Percentiles rank a stretch among this genome's conserved stretches.
phyloP scores from a whole-genome alignment of 2,888 invertebrate species.

The Mechanitis mazaeus region DNA sequence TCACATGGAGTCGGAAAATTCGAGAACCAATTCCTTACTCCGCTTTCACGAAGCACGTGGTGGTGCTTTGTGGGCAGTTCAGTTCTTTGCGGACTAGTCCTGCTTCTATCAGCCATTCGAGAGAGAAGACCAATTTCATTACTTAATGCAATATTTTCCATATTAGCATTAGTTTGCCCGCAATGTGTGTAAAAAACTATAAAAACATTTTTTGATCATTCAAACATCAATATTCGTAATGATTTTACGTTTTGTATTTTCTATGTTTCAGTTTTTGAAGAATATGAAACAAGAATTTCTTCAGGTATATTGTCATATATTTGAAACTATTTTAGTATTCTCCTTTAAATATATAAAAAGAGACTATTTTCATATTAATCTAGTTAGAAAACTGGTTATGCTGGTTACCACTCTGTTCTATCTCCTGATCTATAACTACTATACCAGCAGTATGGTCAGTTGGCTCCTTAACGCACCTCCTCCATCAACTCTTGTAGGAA shows the following conservation, averaged over 20 bases:
- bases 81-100: conserved; percentile 44
- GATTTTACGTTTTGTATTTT: neutral
- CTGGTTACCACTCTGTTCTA: conserved; percentile 57
- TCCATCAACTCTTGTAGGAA: conserved; percentile 68
- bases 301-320: conserved; percentile 39
- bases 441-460: conserved; percentile 78
- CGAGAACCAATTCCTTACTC: conserved; percentile 67
- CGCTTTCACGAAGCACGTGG: conserved; percentile 68
- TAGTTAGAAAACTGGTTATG: conserved; percentile 53
- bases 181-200: conserved; percentile 63
- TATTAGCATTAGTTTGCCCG: conserved; percentile 59
- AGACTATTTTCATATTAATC: neutral
- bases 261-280: conserved; percentile 54
- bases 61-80: conserved; percentile 44
- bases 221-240: too few species aligned
- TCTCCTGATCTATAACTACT: conserved; percentile 74
- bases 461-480: conserved; percentile 73
- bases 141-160: conserved; percentile 58
- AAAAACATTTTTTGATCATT: neutral
- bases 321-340: too few species aligned
- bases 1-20: conserved; percentile 53
- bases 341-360: too few species aligned
- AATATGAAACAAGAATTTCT: conserved; percentile 38
- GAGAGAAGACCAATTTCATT: conserved; percentile 47
- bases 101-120: conserved; percentile 48